Evolutionary conservation across 2,797 vertebrate species (phyloP), one percentile per base, ranked within the genome.

Genomic region (Typhlichthys eigenmanni): DNA sequence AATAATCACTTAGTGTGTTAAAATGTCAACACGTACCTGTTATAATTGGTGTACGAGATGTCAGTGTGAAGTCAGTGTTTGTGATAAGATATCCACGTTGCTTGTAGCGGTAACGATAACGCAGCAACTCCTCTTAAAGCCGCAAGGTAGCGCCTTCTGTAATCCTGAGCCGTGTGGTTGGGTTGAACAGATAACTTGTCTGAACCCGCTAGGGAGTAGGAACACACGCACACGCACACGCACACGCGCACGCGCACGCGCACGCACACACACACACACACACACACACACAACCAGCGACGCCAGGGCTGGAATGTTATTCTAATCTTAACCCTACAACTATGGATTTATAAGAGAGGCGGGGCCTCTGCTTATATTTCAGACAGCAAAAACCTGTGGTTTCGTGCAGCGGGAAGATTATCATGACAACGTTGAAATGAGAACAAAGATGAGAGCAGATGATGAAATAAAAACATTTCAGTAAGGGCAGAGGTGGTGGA

Each of bases 291-390:
- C 1, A 47, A 13, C 13, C 51, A 53, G 9, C 24, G 16, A 54
- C 0, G n/a, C 14, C 45, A 57, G 56, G 61, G 55, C 45, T 58
- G 64, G 57, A 69, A 43, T 64, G 63, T 62, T 57, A 16, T 17
- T 53, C 34, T 2, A 10, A 43, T 9, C 8, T 48, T 1, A 0
- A 2, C 60, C 55, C 38, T 50, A 64, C 29, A 32, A 52, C 57
- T 59, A 5, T 50, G 84, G 66, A 77, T 74, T 71, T 71, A 58
- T 6, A 61, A 53, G 60, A 66, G 75, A 59, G 81, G 81, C 76
- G 80, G 80, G 68, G 80, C 74, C 19, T 78, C 48, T 60, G 13
- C 58, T 68, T 48, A 51, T 48, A 62, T 56, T 64, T 38, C 34
- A 60, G 43, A 51, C 60, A 19, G 56, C 38, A 71, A 10, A 29